Percentiles rank a stretch among this genome's conserved stretches.
Conservation (phyloP, 2,113 vertebrate species). For the Geothlypis trichas region DNA sequence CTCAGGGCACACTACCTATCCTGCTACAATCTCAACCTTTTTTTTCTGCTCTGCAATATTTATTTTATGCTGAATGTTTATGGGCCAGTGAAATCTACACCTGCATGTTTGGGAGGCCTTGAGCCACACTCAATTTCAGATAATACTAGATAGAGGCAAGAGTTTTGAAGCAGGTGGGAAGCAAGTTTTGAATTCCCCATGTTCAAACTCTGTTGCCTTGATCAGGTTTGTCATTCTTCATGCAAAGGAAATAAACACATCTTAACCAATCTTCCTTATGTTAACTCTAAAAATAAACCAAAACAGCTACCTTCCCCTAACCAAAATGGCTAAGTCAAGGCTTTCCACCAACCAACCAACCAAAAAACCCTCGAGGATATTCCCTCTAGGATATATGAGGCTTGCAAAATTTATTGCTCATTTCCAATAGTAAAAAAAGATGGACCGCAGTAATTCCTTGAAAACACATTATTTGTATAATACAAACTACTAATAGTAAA, state of each 20-base stretch:
- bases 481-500: not conserved
- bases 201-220: not conserved
- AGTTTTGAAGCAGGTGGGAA: conserved; percentile 19
- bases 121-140: not conserved
- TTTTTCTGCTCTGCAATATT: not conserved
- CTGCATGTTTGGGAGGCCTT: conserved; percentile 33
- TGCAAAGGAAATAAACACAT: not conserved
- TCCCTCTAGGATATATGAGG: not conserved
- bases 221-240: not conserved
- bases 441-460: not conserved
- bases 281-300: not conserved
- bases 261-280: not conserved
- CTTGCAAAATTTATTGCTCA: not conserved
- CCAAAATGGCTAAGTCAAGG: not conserved
- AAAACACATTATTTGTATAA: not conserved
- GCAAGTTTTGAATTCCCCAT: not conserved
- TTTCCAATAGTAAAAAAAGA: not conserved
- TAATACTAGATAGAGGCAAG: not conserved
- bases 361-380: not conserved
- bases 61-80: not conserved
- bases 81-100: conserved; percentile 38
- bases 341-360: not conserved
- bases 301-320: not conserved
- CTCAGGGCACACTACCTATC: not conserved
- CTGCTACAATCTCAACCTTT: not conserved